These are phyloP conservation scores for Acipenser ruthenus DNA, from an alignment of 2,797 vertebrate species.

Conservation along the genomic window DNA sequence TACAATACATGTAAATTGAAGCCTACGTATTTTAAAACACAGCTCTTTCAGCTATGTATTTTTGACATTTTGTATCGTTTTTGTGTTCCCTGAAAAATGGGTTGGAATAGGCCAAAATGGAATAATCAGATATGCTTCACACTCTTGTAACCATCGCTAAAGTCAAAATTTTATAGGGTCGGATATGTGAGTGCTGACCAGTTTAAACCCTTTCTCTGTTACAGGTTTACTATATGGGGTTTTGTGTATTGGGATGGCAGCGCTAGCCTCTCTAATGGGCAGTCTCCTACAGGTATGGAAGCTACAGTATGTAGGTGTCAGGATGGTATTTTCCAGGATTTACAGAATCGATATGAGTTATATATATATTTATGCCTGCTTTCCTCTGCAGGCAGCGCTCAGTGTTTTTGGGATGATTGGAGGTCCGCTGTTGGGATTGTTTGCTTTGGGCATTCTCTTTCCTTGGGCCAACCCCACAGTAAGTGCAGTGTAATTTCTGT, in stretches of 20 bases:
- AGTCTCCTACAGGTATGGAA: slow-evolving; percentile 72
- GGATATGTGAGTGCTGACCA: neutral
- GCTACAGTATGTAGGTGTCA: neutral
- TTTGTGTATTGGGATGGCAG: slow-evolving; percentile 85
- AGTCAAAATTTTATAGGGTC: too few species aligned
- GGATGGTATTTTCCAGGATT: neutral
- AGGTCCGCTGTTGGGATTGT: slow-evolving; percentile 64
- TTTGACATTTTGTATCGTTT: too few species aligned
- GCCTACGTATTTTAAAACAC: too few species aligned
- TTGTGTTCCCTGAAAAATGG: neutral
- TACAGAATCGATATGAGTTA: neutral
- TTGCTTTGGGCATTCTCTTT: slow-evolving; percentile 57
- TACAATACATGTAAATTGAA: too few species aligned
- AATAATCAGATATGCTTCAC: neutral
- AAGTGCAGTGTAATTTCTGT: slow-evolving; percentile 20
- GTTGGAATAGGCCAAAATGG: neutral
- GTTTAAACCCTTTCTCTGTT: slow-evolving; percentile 1
- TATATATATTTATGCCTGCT: neutral
- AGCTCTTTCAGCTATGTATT: too few species aligned
- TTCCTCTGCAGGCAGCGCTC: slow-evolving; percentile 44
- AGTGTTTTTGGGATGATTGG: slow-evolving; percentile 58
- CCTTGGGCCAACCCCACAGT: slow-evolving; percentile 63
- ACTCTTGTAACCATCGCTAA: too few species aligned
- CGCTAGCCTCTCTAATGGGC: slow-evolving; percentile 77
- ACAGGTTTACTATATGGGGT: slow-evolving; percentile 74